Evolutionary conservation across 2,888 invertebrate genomes (phyloP), one percentile per base, ranked within the genome.

Genomic region (Xylophagus ater): DNA sequence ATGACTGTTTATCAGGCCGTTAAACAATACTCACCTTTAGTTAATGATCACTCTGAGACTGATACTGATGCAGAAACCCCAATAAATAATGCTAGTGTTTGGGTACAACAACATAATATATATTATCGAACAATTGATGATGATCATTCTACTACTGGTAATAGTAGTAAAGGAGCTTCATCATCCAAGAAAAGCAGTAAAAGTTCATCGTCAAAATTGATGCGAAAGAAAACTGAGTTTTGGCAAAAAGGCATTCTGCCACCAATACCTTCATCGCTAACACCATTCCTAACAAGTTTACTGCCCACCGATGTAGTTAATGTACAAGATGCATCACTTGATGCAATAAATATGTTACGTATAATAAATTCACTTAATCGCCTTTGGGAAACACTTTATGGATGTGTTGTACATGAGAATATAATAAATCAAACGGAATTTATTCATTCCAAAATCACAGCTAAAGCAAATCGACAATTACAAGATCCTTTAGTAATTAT

Each of bases 1-100:
- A 96, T 97, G 94, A 97, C 97, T 6, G 94, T 98, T 39, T 96
- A 97, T 68, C 97, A 98, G 68, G 96, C 97, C 18, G 89, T 98
- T 40, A 76, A 92, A 46, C 96, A 97, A 67, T 96, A 84, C 65
- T 87, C 88, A 45, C 81, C 83, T 50, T 74, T 78, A 47, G 81
- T 78, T 15, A 82, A 84, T 58, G 86, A 86, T 55, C 85, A 86
- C 54, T 84, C 85, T 3, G 92, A 92, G 59, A 83, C 88, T 0
- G 93, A 94, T 59, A 81, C 82, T 8, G 88, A 89, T 56, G 79
- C 81, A 37, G 87, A 87, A 62, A 81, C 86, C 12, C 88, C 92
- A 12, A 67, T 92, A 49, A 81, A 81, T 67, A 84, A 84, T 57
- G 87, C 93, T 43, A 87, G 88, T 49, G 88, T 97, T 55, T 97